Base-by-base conservation (phyloP, 1,140 invertebrate genomes). In the Yoshiicerus persimilis region DNA sequence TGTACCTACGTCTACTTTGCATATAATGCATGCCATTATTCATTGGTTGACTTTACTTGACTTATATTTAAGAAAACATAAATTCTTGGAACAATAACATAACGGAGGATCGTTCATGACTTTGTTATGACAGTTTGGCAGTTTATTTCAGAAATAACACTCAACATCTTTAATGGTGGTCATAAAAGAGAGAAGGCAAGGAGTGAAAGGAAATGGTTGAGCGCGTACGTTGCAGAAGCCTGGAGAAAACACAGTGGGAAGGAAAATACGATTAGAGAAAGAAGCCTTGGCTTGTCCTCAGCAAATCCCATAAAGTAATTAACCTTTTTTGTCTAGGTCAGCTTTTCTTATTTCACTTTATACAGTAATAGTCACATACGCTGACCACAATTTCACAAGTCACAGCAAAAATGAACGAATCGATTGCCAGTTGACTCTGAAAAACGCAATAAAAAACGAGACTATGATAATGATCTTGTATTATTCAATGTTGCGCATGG, bases 301-400 rank as follows among this genome's bases (percentile, higher is more conserved):
- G 75, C 34, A 34, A 80, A 80, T 38, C 75, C 75, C 75, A 80
- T 80, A 80, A 80, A 80, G 75, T 80, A 80, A 80, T 80, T 80
- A 80, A 80, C 75, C 75, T 80, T 80, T n/a, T 80, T 80, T 80
- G 75, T 80, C 75, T 80, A 80, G 75, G 75, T 80, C 75, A 36
- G 75, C 75, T n/a, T 34, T 16, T 34, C 32, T 80, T n/a, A 9
- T 80, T 80, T 23, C 36, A 80, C 11, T 80, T 34, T 80, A 80
- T 80, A 80, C 23, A 11, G 8, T 70, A 38, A 80, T 23, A 80
- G 75, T 38, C 34, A 38, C 75, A 80, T 32, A 80, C 34, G n/a
- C 75, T 80, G 16, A 36, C n/a, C 30, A 38, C 34, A 80, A 70
- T 30, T 70, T 70, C 66, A 30, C 25, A 30, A 16, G 66, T 70